Conservation (phyloP, 2,797 vertebrate genomes). For the Tadarida brasiliensis region DNA sequence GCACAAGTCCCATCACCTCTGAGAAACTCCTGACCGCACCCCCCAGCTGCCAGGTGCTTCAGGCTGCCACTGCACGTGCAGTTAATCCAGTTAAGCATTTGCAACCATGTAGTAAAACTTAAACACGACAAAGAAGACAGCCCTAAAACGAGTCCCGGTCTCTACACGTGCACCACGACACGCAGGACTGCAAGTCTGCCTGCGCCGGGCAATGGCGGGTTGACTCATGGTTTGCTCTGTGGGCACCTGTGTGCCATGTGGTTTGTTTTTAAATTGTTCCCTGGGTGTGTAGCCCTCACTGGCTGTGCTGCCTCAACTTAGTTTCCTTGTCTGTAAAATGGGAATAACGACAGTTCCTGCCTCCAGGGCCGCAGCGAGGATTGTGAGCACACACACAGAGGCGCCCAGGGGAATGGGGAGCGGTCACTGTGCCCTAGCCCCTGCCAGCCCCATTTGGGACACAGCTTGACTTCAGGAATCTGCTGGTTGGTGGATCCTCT, state of each 20-base stretch:
- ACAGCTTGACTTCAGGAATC: not conserved
- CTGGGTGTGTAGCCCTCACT: not conserved
- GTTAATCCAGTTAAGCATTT: not conserved
- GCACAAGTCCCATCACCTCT: not conserved
- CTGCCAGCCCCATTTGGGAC: not conserved
- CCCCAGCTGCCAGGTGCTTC: not conserved
- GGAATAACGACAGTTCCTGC: not conserved
- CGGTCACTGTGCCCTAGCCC: accelerated
- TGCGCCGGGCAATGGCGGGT: accelerated
- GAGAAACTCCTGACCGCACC: not conserved
- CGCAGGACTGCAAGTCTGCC: too few relatives aligned
- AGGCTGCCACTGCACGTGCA: not conserved
- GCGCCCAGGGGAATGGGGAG: accelerated
- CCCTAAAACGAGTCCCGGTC: not conserved
- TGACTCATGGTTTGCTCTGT: not conserved
- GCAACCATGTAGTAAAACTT: too few relatives aligned
- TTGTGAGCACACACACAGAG: not conserved
- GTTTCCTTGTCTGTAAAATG: not conserved
- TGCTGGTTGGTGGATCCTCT: not conserved
- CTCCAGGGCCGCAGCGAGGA: not conserved
- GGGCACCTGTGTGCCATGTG: not conserved
- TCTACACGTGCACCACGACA: not conserved
- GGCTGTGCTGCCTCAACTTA: not conserved
- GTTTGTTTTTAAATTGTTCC: not conserved
- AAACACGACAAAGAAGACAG: not conserved